Base-by-base conservation (phyloP, 2,113 vertebrate species). In the Daphoenositta chrysoptera region DNA sequence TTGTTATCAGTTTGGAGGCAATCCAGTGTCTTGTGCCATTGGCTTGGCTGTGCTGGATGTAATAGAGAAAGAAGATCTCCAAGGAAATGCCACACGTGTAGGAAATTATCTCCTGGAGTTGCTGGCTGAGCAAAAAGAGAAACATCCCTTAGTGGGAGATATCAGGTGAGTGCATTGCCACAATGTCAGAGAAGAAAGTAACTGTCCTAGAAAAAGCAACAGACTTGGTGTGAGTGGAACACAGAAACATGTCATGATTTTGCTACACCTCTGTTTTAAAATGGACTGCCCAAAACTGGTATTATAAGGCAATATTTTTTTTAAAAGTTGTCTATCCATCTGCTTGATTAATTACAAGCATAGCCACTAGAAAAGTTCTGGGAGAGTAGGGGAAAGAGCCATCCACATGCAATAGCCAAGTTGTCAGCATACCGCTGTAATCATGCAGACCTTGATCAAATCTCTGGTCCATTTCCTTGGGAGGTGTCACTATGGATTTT, bases 21-120 rank as follows among this genome's bases (percentile, higher is more conserved):
- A 99, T 89, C 99, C 99, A 8, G 99, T 99, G 66, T 99, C 99
- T 15, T 99, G 99, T 93, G 99, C 99, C 87, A 98, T 99, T 91
- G 99, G 99, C 8, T 89, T 99, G 96, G 99, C 99, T 9, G 99
- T 99, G 42, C 97, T 99, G 20, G 98, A 99, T 9, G 86, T 99
- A 91, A 99, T 99, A 90, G 98, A 98, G 96, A 98, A 98, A 84
- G 99, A 99, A 97, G 98, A 99, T 96, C 99, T 99, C 53, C 98
- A 98, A 97, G 98, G 97, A 40, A 99, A 99, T 83, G 99, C 99
- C 5, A 90, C 97, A 39, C 96, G 48, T 30, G 99, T 99, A 63
- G 99, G 99, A 42, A 96, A 95, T 57, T 98, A 99, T 76, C 98
- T 99, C 87, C 94, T 61, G 18, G 86, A 97, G 45, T 82, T 99